These are phyloP conservation scores for Scaptomyza hsui DNA, from an alignment of 1,140 invertebrate species.

Conservation along the genomic window DNA sequence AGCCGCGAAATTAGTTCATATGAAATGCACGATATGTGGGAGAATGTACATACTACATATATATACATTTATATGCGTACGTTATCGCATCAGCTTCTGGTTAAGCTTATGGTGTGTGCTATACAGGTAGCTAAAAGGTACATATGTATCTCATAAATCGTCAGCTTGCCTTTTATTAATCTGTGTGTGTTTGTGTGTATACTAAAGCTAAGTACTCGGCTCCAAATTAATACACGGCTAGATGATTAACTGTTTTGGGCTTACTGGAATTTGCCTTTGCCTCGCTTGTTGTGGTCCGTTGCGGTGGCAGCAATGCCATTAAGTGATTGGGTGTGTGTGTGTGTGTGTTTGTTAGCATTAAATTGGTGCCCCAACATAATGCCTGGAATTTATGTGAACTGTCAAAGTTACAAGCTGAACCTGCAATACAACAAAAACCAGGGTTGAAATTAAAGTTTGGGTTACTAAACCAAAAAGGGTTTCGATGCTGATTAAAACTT, in stretches of 20 bases:
- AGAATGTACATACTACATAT: background rate
- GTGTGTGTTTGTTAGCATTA: background rate
- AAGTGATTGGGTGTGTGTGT: slow-evolving; percentile 7
- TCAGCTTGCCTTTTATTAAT: background rate
- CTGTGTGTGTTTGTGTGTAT: background rate
- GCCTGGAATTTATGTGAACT: slow-evolving; percentile 20
- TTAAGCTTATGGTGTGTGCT: background rate
- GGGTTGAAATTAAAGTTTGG: background rate
- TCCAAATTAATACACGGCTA: slow-evolving; percentile 36
- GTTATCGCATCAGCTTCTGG: slow-evolving; percentile 17
- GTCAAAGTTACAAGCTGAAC: background rate
- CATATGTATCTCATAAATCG: slow-evolving; percentile 37
- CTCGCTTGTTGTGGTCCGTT: background rate
- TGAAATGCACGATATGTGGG: slow-evolving; percentile 23
- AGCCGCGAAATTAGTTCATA: slow-evolving; percentile 43
- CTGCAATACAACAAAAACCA: background rate
- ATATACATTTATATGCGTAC: background rate
- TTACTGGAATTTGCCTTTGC: background rate
- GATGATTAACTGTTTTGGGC: slow-evolving; percentile 36
- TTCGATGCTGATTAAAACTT: background rate
- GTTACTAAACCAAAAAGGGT: background rate
- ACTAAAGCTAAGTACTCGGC: background rate
- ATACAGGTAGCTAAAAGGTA: slow-evolving; percentile 2
- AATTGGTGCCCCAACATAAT: slow-evolving; percentile 5
- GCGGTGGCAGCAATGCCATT: background rate